Base-by-base conservation (phyloP, 2,888 invertebrate genomes). In the Anarsia innoxiella region DNA sequence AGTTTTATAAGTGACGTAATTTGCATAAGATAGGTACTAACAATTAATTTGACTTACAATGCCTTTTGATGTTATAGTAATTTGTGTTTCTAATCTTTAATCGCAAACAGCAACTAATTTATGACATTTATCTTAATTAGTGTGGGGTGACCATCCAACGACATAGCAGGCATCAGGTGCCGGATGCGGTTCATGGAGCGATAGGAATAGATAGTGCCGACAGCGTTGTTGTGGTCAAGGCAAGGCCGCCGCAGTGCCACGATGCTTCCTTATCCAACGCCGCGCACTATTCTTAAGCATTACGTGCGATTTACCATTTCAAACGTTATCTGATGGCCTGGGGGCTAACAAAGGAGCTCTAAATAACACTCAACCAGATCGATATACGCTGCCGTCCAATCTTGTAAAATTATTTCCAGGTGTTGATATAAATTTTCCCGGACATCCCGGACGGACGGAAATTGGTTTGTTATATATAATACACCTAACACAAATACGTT, bases 231-330 rank as follows among this genome's bases (percentile, higher is more conserved):
- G 47, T 72, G 76, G 75, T 63, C 74, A 76, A 75, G 76, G 77
- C 63, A 67, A 45, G 51, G 42, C 54, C 49, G 44, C 53, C n/a
- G n/a, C n/a, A n/a, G n/a, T n/a, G n/a, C n/a, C n/a, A 56, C 55
- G 56, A 55, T 51, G 54, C 56, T 43, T 65, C 52, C 61, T 65
- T 66, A 65, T 66, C 69, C 61, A 53, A 48, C 45, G 36, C 47
- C 51, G 53, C n/a, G n/a, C 61, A 59, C 63, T 60, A 59, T 64
- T 67, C 68, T 68, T 69, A 63, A 70, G 74, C 69, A 65, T 77
- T 73, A 80, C 75, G 72, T 77, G 77, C 78, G 69, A 78, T 78
- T 72, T 74, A 72, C 66, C 64, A 70, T 71, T 79, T 57, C 48
- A 51, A 57, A 36, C 62, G 66, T 78, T 80, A 82, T 82, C 82